Evolutionary conservation across 2,888 invertebrate genomes (phyloP), one percentile per base, ranked within the genome.

Genomic region (Troglohyphantes excavatus): DNA sequence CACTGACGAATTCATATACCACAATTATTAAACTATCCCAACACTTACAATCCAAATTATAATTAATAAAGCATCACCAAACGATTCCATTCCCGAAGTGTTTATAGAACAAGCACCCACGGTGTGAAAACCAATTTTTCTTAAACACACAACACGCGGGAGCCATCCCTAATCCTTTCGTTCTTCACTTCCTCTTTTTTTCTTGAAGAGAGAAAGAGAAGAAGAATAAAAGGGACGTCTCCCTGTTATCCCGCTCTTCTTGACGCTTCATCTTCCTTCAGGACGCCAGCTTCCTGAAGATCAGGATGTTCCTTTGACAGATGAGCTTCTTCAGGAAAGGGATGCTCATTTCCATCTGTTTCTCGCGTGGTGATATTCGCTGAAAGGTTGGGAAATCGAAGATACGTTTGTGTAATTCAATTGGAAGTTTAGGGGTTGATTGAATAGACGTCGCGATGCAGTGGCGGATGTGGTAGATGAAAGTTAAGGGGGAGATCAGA

Each of bases 141-240:
- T 1, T 39, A 39, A 39, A 11, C 7, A 39, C 9, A 39, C 13
- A 39, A 29, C 75, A 75, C 27, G 29, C 59, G 75, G 59, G 29
- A 53, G 17, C 75, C 53, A 61, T 61, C 7, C 29, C 13, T 59
- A 75, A 75, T 75, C 59, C 75, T 75, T 61, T 75, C 33, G 46
- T 53, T 61, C 33, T 33, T 29, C 53, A 27, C 59, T 59, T 59
- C 59, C 59, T 75, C 29, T n/a, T 75, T 29, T 9, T 33, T 33
- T 33, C 33, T 33, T 33, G 9, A 6, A 33, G 33, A 33, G 9
- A 33, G 9, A 33, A 33, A 33, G 33, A 33, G 33, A 33, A 33
- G 33, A 33, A 33, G 17, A 46, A 46, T 7, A 46, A n/a, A 46
- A 46, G 17, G 3, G 17, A 9, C 46, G 17, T 46, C 46, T 46